phyloP scores from a whole-genome alignment of 2,888 invertebrate species.

The Campoplex capitator region DNA sequence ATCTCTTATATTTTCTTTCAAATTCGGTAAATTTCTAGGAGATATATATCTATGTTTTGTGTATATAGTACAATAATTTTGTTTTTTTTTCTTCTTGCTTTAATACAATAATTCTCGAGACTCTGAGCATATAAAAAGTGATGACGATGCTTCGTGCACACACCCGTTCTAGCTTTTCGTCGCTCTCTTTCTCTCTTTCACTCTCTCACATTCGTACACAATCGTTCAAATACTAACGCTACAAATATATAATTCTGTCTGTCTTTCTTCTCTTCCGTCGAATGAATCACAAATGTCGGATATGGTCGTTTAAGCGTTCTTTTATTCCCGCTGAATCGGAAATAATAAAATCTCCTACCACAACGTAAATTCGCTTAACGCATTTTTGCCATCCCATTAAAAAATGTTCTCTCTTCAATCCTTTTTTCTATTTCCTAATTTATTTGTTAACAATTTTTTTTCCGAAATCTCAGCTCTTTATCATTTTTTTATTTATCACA shows the following conservation, averaged over 20 bases:
- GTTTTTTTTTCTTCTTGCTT: constrained; percentile 43
- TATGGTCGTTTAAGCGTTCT: constrained; percentile 68
- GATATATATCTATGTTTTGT: constrained; percentile 73
- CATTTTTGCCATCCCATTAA: constrained; percentile 29
- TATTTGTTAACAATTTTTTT: background rate
- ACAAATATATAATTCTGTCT: constrained; percentile 57
- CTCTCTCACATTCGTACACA: constrained; percentile 54
- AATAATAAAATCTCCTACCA: constrained; percentile 50
- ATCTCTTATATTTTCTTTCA: constrained; percentile 81
- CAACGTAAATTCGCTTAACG: constrained; percentile 52
- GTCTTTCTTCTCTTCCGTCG: constrained; percentile 63
- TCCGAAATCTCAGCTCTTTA: background rate
- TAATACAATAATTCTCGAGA: constrained; percentile 76
- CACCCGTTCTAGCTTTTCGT: constrained; percentile 57
- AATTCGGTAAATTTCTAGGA: constrained; percentile 77
- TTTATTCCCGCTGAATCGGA: constrained; percentile 46
- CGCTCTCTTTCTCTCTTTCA: constrained; percentile 56
- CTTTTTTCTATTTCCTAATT: constrained; percentile 7
- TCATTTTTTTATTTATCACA: constrained; percentile 64
- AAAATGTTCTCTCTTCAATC: constrained; percentile 25
- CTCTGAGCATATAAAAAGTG: constrained; percentile 73
- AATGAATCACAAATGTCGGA: constrained; percentile 74
- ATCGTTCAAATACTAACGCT: constrained; percentile 68
- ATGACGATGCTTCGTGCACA: constrained; percentile 63
- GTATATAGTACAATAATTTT: constrained; percentile 76